Base-by-base conservation (phyloP, 1,140 invertebrate species). In the Sycophaga agraensis region DNA sequence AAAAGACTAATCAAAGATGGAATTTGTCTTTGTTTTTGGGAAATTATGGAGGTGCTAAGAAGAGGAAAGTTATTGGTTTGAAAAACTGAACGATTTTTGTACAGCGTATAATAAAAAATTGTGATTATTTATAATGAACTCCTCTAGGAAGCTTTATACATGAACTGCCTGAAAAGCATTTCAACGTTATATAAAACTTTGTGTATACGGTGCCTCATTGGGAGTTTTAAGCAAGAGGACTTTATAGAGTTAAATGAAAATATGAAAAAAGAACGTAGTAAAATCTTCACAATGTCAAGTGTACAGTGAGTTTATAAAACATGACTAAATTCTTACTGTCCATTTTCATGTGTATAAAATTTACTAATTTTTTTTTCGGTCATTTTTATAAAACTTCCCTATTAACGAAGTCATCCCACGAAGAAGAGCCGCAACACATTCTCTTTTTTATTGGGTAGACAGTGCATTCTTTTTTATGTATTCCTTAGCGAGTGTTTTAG, bases 61-160 rank as follows among this genome's bases (percentile, higher is more conserved):
- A 24, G 17, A 31, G 35, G 50, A 50, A 54, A 40, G 40, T 22
- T 51, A 22, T 22, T 63, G 34, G 57, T 57, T 63, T 50, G 26
- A 56, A 16, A 42, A 35, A 42, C 16, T 0, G 28, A 65, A 60
- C 26, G 60, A 68, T 51, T 63, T 67, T 70, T 71, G 67, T 69
- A 73, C 56, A 70, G 66, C 51, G 54, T 64, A 64, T 49, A 50
- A 66, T 55, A 34, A 62, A 53, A 69, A 73, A 63, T 68, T 70
- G 67, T 74, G 64, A 73, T 74, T 72, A 74, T 73, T 72, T 73
- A 72, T 72, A 67, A 70, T 67, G 17, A 64, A 70, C 68, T 71
- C 64, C 62, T 66, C 54, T 66, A 65, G 60, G 60, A 64, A 70
- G 66, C 56, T 66, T 66, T n/a, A 34, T 63, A 68, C 26, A 22